These are phyloP conservation scores for Camelus dromedarius DNA, from an alignment of 2,113 vertebrate genomes.

Conservation along the genomic window DNA sequence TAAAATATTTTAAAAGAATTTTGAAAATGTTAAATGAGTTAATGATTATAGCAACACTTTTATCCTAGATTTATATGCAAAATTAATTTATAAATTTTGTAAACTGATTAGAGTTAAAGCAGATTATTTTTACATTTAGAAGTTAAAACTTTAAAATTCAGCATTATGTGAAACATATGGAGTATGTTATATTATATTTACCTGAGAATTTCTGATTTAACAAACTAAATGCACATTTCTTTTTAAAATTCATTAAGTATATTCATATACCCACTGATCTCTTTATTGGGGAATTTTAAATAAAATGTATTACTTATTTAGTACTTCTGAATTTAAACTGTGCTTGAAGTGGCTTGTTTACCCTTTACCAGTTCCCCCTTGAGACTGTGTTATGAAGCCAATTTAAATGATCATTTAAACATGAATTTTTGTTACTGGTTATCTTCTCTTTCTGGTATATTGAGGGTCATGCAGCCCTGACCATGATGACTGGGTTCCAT, in stretches of 20 bases:
- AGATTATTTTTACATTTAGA: slow-evolving; percentile 31
- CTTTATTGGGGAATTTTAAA: slow-evolving; percentile 38
- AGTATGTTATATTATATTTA: slow-evolving; percentile 13
- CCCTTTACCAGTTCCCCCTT: background rate
- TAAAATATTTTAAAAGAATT: background rate
- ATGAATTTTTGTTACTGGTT: background rate
- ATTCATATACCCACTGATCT: background rate
- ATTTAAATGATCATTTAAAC: slow-evolving; percentile 38
- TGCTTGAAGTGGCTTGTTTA: slow-evolving; percentile 42
- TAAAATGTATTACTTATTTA: slow-evolving; percentile 59
- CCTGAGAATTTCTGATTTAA: slow-evolving; percentile 45
- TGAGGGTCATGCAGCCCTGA: background rate
- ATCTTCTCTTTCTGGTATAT: background rate
- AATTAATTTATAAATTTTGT: slow-evolving; percentile 4
- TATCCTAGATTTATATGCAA: background rate
- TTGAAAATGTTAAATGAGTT: slow-evolving; percentile 11
- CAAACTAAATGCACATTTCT: background rate
- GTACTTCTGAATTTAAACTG: slow-evolving; percentile 40
- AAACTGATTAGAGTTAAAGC: background rate
- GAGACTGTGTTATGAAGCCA: background rate
- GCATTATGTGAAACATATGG: background rate
- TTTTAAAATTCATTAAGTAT: background rate
- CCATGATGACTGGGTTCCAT: fast-evolving
- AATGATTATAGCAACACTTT: background rate
- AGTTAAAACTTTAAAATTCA: background rate